Conservation (phyloP, 1,140 invertebrate species). For the Ridgeia piscesae region DNA sequence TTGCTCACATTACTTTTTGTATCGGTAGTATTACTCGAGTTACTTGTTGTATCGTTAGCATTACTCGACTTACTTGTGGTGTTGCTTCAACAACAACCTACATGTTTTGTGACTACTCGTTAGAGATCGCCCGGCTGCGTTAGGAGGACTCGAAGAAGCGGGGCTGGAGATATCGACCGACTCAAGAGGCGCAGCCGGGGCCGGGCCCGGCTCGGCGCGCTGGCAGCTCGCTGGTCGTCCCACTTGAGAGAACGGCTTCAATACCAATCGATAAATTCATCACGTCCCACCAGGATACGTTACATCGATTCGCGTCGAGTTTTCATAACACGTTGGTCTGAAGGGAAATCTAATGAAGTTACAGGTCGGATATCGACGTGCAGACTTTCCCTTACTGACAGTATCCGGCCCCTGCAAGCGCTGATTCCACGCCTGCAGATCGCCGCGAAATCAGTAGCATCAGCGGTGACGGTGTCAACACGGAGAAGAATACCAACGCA, state of each 20-base stretch:
- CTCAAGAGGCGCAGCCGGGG: not conserved
- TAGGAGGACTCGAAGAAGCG: not conserved
- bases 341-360: constrained; percentile 6
- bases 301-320: not conserved
- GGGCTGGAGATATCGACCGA: not conserved
- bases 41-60: no score
- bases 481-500: not conserved
- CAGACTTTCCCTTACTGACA: not conserved
- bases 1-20: no score
- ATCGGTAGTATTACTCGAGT: no score
- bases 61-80: no score
- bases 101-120: not conserved
- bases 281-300: not conserved
- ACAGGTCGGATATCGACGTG: not conserved
- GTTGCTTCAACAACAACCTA: not conserved
- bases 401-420: not conserved
- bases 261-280: constrained; percentile 1
- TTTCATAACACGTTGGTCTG: constrained; percentile 5
- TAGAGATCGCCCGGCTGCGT: not conserved
- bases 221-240: not conserved
- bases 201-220: not conserved
- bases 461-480: not conserved
- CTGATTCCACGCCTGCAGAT: not conserved
- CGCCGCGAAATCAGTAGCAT: not conserved
- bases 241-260: not conserved